Conservation (phyloP, 2,888 invertebrate species). For the Campoplex capitator region DNA sequence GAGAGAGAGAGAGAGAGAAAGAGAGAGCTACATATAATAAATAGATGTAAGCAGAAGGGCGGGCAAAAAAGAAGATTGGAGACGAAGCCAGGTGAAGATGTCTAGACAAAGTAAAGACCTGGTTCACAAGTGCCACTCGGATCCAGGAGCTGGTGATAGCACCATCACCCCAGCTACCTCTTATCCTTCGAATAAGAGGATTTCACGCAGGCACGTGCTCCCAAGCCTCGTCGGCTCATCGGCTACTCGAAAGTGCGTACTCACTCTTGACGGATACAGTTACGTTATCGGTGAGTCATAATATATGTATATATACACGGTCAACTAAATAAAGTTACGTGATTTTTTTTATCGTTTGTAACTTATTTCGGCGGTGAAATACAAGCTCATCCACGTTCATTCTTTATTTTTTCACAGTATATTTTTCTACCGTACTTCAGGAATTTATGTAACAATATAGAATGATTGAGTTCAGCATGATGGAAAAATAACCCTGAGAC, state of each 20-base stretch:
- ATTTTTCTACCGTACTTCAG: too few relatives aligned
- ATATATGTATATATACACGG: background rate
- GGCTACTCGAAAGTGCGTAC: slow-evolving; percentile 91
- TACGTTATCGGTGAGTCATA: slow-evolving; percentile 93
- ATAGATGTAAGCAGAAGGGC: background rate
- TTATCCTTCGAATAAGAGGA: slow-evolving; percentile 77
- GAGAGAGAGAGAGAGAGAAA: background rate
- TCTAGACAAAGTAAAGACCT: slow-evolving; percentile 86
- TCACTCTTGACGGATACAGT: slow-evolving; percentile 94
- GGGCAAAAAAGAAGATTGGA: slow-evolving; percentile 33
- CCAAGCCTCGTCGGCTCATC: slow-evolving; percentile 83
- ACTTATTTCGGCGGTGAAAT: too few relatives aligned
- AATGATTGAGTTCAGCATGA: too few relatives aligned
- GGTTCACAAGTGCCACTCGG: slow-evolving; percentile 89
- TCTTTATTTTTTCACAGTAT: too few relatives aligned
- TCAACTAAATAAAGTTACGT: too few relatives aligned
- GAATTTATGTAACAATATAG: too few relatives aligned
- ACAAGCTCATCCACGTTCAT: too few relatives aligned
- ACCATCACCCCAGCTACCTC: slow-evolving; percentile 73
- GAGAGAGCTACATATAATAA: background rate
- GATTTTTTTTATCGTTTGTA: too few relatives aligned
- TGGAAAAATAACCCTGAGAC: too few relatives aligned
- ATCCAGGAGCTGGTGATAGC: slow-evolving; percentile 86
- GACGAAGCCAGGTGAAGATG: slow-evolving; percentile 74
- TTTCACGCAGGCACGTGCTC: slow-evolving; percentile 78